Evolutionary conservation across 2,797 vertebrate species (phyloP).

Genomic region (Microhierax caerulescens): DNA sequence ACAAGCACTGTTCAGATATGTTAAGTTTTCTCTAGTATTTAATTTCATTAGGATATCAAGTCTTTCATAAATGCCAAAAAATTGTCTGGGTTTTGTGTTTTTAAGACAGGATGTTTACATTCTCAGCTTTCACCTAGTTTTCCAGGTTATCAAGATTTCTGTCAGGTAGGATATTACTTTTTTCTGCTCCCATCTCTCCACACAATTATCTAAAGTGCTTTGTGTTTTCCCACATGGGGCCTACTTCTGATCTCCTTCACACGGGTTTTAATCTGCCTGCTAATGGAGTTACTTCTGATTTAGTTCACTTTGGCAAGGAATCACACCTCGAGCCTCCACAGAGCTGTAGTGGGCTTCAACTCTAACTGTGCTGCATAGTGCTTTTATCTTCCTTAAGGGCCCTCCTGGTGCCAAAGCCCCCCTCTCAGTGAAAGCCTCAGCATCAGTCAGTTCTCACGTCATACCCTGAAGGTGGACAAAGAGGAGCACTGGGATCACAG

Average conservation of each 20-base stretch:
- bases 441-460: background rate
- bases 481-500: background rate
- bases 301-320: background rate
- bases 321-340: rapidly evolving
- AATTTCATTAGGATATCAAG: background rate
- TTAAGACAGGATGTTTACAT: background rate
- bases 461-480: background rate
- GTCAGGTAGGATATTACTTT: constrained; percentile 2
- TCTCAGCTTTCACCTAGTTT: background rate
- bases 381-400: background rate
- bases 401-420: background rate
- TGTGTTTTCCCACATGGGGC: constrained; percentile 6
- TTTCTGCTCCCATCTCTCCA: background rate
- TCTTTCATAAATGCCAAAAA: constrained; percentile 20
- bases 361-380: background rate
- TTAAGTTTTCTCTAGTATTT: background rate
- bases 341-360: background rate
- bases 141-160: constrained; percentile 23
- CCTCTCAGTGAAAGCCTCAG: background rate
- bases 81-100: background rate
- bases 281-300: constrained; percentile 9
- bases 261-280: background rate
- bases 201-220: constrained; percentile 32
- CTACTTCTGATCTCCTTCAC: background rate
- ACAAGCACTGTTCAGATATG: background rate